These are phyloP conservation scores for Drosophila phalerata DNA, from an alignment of 2,888 invertebrate genomes.

Conservation along the genomic window DNA sequence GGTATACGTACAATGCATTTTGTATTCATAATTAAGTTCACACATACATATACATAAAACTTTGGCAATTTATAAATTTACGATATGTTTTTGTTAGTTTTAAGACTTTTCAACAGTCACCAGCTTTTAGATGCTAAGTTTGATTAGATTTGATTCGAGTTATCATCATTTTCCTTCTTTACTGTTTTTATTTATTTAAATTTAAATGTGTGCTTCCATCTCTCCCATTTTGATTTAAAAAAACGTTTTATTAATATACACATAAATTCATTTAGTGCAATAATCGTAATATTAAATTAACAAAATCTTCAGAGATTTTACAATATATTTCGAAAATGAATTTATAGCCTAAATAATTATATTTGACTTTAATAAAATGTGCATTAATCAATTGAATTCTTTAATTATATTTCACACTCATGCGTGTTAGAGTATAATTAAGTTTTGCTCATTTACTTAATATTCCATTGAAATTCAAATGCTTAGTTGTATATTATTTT, in stretches of 20 bases:
- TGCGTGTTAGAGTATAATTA: slow-evolving; percentile 11
- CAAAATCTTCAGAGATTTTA: slow-evolving; percentile 19
- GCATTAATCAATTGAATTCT: slow-evolving; percentile 19
- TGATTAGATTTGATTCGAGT: slow-evolving; percentile 50
- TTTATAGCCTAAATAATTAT: slow-evolving; percentile 32
- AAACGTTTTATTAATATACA: slow-evolving; percentile 20
- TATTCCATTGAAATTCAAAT: slow-evolving; percentile 34
- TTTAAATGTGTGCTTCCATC: slow-evolving; percentile 26
- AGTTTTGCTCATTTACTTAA: slow-evolving; percentile 21
- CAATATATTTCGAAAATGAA: slow-evolving; percentile 25
- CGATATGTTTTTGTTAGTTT: slow-evolving; percentile 85
- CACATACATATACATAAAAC: slow-evolving; percentile 72
- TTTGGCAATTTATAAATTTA: slow-evolving; percentile 85
- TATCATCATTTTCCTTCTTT: slow-evolving; percentile 22
- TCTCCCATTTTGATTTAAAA: slow-evolving; percentile 8
- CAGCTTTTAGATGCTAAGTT: slow-evolving; percentile 70
- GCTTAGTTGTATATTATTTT: slow-evolving; percentile 29
- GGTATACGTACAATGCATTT: slow-evolving; percentile 15
- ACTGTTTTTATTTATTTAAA: slow-evolving; percentile 17
- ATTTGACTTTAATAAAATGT: slow-evolving; percentile 19
- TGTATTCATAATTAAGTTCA: slow-evolving; percentile 45
- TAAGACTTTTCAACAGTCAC: slow-evolving; percentile 83
- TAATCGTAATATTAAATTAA: slow-evolving; percentile 27
- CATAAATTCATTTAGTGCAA: slow-evolving; percentile 44
- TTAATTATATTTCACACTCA: slow-evolving; percentile 22